Conservation (phyloP, 2,888 invertebrate species). For the Macaria liturata region DNA sequence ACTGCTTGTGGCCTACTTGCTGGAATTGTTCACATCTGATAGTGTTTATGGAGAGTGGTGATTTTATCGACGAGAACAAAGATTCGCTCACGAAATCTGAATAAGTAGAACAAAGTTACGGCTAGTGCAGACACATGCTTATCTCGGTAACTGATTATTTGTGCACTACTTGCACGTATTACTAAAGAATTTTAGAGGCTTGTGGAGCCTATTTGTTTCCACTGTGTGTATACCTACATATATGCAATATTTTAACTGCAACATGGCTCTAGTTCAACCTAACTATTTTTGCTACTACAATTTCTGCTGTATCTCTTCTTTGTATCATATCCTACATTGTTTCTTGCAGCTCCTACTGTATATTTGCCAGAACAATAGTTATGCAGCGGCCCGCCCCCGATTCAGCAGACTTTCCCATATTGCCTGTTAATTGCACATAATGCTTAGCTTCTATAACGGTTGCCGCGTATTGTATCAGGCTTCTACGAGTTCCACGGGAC, state of each 20-base stretch:
- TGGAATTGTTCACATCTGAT: constrained; percentile 25
- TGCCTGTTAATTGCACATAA: constrained; percentile 43
- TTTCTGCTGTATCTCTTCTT: too few relatives aligned
- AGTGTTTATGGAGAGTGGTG: constrained; percentile 21
- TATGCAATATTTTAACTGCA: too few relatives aligned
- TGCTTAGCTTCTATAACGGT: constrained; percentile 44
- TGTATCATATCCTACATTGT: constrained; percentile 19
- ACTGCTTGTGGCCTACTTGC: constrained; percentile 29
- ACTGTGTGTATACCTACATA: too few relatives aligned
- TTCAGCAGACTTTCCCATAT: constrained; percentile 52
- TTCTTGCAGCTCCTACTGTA: constrained; percentile 11
- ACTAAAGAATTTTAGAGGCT: too few relatives aligned
- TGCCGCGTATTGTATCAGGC: constrained; percentile 26
- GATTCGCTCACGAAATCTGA: neutral
- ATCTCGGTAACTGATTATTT: too few relatives aligned
- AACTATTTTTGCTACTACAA: too few relatives aligned
- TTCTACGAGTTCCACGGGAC: constrained; percentile 30
- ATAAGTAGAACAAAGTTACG: too few relatives aligned
- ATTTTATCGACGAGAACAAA: constrained; percentile 19
- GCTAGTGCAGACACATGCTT: too few relatives aligned
- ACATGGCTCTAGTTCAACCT: too few relatives aligned
- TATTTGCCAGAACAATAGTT: constrained; percentile 37
- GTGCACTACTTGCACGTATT: too few relatives aligned
- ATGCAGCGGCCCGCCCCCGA: constrained; percentile 45
- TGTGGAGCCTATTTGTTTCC: too few relatives aligned